Percentiles rank a stretch among this genome's conserved stretches.
phyloP scores from a whole-genome alignment of 2,113 vertebrate genomes.

The Lepidothrix coronata region DNA sequence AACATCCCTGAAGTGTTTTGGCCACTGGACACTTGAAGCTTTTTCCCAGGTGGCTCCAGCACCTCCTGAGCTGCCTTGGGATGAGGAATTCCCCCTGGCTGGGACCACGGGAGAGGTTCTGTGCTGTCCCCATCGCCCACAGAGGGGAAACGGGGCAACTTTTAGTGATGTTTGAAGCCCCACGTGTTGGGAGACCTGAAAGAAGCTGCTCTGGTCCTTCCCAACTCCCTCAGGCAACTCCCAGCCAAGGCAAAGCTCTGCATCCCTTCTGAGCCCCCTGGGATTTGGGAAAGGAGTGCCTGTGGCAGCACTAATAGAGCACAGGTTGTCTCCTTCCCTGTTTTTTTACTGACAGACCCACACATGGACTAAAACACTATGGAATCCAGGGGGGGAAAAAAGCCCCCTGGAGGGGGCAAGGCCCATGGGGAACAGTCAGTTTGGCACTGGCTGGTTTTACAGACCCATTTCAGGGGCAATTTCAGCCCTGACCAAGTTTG shows the following conservation, averaged over 20 bases:
- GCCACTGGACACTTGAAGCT: not conserved
- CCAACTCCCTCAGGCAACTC: not conserved
- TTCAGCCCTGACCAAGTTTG: not conserved
- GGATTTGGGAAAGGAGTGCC: not conserved
- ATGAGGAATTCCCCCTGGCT: not conserved
- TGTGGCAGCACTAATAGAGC: accelerated
- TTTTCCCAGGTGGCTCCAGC: not conserved
- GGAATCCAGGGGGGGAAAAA: not conserved
- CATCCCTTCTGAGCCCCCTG: too few species aligned
- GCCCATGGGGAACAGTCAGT: not conserved
- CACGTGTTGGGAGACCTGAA: not conserved
- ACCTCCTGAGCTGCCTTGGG: not conserved
- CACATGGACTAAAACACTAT: not conserved
- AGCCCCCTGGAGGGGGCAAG: not conserved
- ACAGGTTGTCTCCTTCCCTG: accelerated
- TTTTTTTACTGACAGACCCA: too few species aligned
- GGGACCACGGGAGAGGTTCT: not conserved
- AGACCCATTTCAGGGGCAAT: not conserved
- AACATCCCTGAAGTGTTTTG: not conserved
- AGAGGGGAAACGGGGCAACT: accelerated
- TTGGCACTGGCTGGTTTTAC: not conserved
- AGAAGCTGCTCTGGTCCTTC: not conserved
- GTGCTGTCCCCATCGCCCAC: not conserved
- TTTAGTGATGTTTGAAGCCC: not conserved
- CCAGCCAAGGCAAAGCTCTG: not conserved